A percentile compares a stretch with the other conserved stretches of the same genome.
Conservation (phyloP, 2,113 vertebrate genomes). For the Eclectus roratus region DNA sequence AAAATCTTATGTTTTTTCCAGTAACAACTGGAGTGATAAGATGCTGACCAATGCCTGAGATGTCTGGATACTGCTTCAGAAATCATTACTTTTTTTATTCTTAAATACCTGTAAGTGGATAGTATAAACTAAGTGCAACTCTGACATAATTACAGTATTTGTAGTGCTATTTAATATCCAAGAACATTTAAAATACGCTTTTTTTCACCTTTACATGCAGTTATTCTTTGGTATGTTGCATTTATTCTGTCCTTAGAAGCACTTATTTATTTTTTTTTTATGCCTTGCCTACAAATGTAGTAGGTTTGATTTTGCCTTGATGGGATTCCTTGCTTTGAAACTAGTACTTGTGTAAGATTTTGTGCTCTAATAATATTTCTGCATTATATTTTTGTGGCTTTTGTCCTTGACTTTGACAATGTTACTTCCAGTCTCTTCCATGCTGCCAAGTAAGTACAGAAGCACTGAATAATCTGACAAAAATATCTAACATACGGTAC, state of each 20-base stretch:
- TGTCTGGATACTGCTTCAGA: neutral
- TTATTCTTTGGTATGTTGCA: neutral
- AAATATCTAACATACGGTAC: neutral
- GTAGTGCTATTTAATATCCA: neutral
- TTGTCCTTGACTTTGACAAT: slow-evolving; percentile 80
- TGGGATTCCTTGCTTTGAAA: neutral
- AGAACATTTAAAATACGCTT: neutral
- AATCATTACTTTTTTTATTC: neutral
- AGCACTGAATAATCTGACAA: neutral
- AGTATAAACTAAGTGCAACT: neutral
- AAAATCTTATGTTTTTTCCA: neutral
- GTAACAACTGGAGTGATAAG: neutral
- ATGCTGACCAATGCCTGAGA: neutral
- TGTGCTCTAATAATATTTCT: neutral
- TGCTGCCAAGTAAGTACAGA: slow-evolving; percentile 95
- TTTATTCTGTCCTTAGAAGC: neutral
- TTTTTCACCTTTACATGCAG: neutral
- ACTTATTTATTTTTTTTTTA: neutral
- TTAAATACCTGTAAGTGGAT: neutral
- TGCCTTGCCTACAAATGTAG: neutral
- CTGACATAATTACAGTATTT: neutral
- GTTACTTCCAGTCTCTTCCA: slow-evolving; percentile 88
- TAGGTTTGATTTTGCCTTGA: neutral
- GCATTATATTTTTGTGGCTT: neutral
- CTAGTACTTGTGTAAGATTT: neutral